Percentiles rank a stretch among this genome's conserved stretches.
Conservation (phyloP, 2,113 vertebrate genomes). For the Oxygymnocypris stewartii region DNA sequence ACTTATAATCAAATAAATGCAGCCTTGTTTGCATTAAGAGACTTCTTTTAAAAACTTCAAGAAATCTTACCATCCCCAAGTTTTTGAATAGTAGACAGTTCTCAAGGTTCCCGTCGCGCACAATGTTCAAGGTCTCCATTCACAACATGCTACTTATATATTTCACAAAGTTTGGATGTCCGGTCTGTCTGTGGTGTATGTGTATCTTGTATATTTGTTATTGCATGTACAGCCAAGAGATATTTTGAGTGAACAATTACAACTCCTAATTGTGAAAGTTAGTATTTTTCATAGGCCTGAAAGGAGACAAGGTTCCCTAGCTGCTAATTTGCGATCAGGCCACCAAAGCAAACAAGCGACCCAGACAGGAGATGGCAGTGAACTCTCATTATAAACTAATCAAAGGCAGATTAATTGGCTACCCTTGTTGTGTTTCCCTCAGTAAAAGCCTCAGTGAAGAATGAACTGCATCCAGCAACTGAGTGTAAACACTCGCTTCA, state of each 20-base stretch:
- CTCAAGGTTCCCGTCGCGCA: background rate
- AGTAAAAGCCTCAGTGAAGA: conserved; percentile 48
- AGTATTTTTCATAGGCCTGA: conserved; percentile 54
- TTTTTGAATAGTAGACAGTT: background rate
- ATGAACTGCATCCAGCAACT: background rate
- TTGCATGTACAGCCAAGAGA: conserved; percentile 59
- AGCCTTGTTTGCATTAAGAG: background rate
- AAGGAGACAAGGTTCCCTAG: conserved; percentile 19
- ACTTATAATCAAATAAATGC: background rate
- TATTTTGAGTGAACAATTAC: conserved; percentile 53
- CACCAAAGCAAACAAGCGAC: conserved; percentile 60
- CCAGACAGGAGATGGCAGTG: conserved; percentile 52
- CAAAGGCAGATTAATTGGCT: conserved; percentile 61
- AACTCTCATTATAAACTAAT: conserved; percentile 60
- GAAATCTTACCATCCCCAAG: background rate
- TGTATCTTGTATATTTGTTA: conserved; percentile 42
- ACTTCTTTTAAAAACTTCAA: background rate
- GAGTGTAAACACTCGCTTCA: background rate
- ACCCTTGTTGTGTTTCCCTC: conserved; percentile 41
- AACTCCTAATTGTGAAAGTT: conserved; percentile 60
- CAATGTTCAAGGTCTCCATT: background rate
- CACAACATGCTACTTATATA: background rate
- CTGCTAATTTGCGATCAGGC: conserved; percentile 57
- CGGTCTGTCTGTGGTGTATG: background rate
- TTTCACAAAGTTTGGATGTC: background rate